Percentiles rank a stretch among this genome's conserved stretches.
Conservation (phyloP, 2,888 invertebrate species). For the Abrostola tripartita region DNA sequence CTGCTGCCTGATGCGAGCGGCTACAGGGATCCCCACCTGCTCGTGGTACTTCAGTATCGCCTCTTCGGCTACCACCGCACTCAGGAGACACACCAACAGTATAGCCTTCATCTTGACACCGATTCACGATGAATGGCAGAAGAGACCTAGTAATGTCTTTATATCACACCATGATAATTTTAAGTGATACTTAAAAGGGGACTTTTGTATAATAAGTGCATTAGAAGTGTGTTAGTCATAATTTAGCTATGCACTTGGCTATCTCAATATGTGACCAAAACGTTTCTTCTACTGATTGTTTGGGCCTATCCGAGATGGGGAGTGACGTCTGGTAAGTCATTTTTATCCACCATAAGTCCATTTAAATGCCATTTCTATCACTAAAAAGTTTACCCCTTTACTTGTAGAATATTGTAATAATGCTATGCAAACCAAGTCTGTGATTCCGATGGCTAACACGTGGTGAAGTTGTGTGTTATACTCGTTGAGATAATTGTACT, state of each 20-base stretch:
- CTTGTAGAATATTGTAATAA: too few species aligned
- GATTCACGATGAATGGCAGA: background rate
- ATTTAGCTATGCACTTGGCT: background rate
- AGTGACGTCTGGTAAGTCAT: too few species aligned
- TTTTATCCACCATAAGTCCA: too few species aligned
- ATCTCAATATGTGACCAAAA: too few species aligned
- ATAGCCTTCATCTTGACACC: slow-evolving; percentile 19
- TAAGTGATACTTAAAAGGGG: slow-evolving; percentile 28
- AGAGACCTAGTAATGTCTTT: background rate
- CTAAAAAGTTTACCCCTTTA: too few species aligned
- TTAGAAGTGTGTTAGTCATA: background rate
- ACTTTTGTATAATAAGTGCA: slow-evolving; percentile 5
- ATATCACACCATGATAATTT: slow-evolving; percentile 23
- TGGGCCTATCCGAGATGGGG: too few species aligned
- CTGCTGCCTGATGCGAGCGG: slow-evolving; percentile 20
- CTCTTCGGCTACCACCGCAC: slow-evolving; percentile 7
- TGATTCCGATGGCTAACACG: too few species aligned
- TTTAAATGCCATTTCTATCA: too few species aligned
- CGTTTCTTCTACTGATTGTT: too few species aligned
- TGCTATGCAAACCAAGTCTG: too few species aligned
- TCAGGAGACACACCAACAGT: slow-evolving; percentile 13
- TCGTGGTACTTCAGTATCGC: slow-evolving; percentile 19
- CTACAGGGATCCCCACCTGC: slow-evolving; percentile 29
- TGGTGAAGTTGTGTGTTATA: too few species aligned
- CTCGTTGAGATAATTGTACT: too few species aligned